phyloP scores from a whole-genome alignment of 2,113 vertebrate species.

The Genyomyrus donnyi region DNA sequence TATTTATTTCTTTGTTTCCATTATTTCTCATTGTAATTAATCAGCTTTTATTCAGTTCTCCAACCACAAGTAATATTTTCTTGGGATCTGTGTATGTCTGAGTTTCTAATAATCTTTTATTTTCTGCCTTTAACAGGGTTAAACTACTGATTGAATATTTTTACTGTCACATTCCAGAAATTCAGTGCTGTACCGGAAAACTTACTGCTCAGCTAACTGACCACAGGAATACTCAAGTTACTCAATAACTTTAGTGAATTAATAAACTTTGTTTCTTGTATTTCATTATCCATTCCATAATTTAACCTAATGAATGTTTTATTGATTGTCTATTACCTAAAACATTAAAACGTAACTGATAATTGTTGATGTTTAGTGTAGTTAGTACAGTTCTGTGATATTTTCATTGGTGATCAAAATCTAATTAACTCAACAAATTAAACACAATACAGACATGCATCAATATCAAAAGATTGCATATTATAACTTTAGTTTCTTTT shows the following conservation, averaged over 20 bases:
- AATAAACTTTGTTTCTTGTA: neutral
- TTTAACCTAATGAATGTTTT: neutral
- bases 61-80: neutral
- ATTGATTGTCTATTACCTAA: neutral
- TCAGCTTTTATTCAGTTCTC: neutral
- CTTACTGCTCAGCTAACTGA: neutral
- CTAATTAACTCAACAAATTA: neutral
- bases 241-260: neutral
- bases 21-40: neutral
- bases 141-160: neutral
- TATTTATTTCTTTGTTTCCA: neutral
- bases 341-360: neutral
- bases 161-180: neutral
- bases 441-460: neutral
- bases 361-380: neutral
- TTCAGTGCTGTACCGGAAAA: neutral
- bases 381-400: neutral
- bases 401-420: neutral
- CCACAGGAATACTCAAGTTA: neutral
- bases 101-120: neutral
- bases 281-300: neutral
- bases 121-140: conserved; percentile 2
- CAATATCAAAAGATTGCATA: neutral
- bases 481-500: neutral
- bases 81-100: neutral